Percentiles rank a stretch among this genome's conserved stretches.
Evolutionary conservation across 2,888 invertebrate genomes (phyloP).

Genomic region (Melieria picta): DNA sequence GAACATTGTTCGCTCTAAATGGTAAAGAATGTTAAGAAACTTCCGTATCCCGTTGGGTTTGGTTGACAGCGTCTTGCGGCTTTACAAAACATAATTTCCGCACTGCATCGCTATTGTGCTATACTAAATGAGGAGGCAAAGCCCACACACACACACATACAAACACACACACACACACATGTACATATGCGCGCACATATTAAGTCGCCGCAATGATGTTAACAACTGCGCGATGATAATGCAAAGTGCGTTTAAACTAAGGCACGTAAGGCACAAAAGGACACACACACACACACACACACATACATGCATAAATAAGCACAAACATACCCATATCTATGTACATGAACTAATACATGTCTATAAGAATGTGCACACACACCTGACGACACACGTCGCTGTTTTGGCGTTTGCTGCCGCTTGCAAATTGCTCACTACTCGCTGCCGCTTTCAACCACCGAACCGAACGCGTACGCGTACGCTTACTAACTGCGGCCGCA

Average conservation of each 20-base stretch:
- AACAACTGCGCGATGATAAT: too few relatives aligned
- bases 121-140: background rate
- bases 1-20: too few relatives aligned
- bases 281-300: background rate
- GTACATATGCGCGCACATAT: background rate
- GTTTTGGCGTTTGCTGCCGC: background rate
- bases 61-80: too few relatives aligned
- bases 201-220: too few relatives aligned
- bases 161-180: background rate
- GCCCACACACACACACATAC: background rate
- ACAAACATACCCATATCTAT: background rate
- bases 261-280: background rate
- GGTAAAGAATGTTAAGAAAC: too few relatives aligned
- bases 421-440: background rate
- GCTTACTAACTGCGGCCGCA: slow-evolving; percentile 22
- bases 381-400: slow-evolving; percentile 26
- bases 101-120: too few relatives aligned
- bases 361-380: background rate
- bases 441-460: background rate
- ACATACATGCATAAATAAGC: slow-evolving; percentile 3
- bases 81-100: too few relatives aligned
- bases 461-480: slow-evolving; percentile 20
- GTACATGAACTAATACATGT: background rate
- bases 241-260: background rate
- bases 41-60: too few relatives aligned